phyloP scores from a whole-genome alignment of 2,888 invertebrate species.

The Allygus modestus region DNA sequence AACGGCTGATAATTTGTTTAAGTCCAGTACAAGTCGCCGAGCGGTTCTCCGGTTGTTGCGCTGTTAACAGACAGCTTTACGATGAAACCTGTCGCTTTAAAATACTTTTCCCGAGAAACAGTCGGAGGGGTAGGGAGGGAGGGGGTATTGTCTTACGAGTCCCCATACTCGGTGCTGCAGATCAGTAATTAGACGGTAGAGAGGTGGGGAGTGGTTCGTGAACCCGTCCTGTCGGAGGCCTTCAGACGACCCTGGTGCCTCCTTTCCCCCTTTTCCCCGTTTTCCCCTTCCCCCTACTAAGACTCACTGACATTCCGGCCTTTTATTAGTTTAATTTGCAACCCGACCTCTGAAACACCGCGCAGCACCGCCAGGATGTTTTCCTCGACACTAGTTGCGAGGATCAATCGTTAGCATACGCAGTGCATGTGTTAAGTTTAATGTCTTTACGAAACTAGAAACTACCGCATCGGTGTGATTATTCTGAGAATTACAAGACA shows the following conservation, averaged over 20 bases:
- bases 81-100: conserved; percentile 23
- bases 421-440: too few relatives aligned
- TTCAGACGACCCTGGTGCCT: conserved; percentile 40
- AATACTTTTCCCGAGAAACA: conserved; percentile 6
- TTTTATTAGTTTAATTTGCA: conserved; percentile 34
- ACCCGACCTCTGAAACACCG: not conserved
- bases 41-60: not conserved
- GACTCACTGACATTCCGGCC: conserved; percentile 7
- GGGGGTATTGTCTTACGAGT: conserved; percentile 30
- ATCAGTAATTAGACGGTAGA: conserved; percentile 36
- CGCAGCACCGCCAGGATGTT: not conserved
- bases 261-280: not conserved
- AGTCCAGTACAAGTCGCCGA: not conserved
- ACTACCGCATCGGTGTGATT: too few relatives aligned
- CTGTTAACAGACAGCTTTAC: conserved; percentile 7
- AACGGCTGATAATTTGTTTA: not conserved
- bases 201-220: conserved; percentile 8
- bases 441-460: too few relatives aligned
- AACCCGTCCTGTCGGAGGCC: conserved; percentile 3
- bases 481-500: too few relatives aligned
- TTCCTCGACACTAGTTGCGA: too few relatives aligned
- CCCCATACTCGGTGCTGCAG: conserved; percentile 6
- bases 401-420: too few relatives aligned
- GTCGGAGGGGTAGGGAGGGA: not conserved
- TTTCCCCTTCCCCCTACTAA: not conserved